phyloP scores from a whole-genome alignment of 2,888 invertebrate genomes.

The Drosophila emarginata region DNA sequence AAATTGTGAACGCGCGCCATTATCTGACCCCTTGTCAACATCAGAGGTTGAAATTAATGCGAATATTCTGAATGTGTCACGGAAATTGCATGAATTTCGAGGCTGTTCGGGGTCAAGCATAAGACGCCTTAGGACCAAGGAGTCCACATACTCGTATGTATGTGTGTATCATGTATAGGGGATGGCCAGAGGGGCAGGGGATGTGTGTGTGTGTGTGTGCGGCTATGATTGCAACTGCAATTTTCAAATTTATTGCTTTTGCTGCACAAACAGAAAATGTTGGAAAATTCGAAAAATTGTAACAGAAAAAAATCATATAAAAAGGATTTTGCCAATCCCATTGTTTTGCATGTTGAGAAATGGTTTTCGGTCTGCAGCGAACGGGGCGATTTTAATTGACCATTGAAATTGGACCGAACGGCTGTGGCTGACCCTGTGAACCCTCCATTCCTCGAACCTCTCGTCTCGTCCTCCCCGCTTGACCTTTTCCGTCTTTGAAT shows the following conservation, averaged over 20 bases:
- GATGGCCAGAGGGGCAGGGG: conserved; percentile 12
- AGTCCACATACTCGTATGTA: conserved; percentile 45
- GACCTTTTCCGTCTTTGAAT: conserved; percentile 70
- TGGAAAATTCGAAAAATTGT: conserved; percentile 59
- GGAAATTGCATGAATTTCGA: conserved; percentile 70
- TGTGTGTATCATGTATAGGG: conserved; percentile 32
- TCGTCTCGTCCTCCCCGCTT: conserved; percentile 30
- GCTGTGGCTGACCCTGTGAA: conserved; percentile 42
- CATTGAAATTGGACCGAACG: conserved; percentile 41
- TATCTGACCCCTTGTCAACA: conserved; percentile 72
- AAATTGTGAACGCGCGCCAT: conserved; percentile 46
- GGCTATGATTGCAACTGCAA: conserved; percentile 30
- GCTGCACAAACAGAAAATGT: conserved; percentile 50
- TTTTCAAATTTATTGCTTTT: conserved; percentile 63
- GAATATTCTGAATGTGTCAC: conserved; percentile 72
- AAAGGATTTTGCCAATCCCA: conserved; percentile 44
- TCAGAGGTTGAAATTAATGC: conserved; percentile 74
- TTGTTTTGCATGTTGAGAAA: conserved; percentile 74
- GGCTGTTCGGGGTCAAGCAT: conserved; percentile 72
- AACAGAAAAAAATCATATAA: conserved; percentile 39
- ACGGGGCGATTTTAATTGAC: conserved; percentile 60
- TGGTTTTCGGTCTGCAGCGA: conserved; percentile 34
- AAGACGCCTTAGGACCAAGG: conserved; percentile 64
- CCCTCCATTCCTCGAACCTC: conserved; percentile 41
- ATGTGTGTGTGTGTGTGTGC: too few species aligned